Conservation (phyloP, 2,797 vertebrate genomes). For the Propithecus perrieri region DNA sequence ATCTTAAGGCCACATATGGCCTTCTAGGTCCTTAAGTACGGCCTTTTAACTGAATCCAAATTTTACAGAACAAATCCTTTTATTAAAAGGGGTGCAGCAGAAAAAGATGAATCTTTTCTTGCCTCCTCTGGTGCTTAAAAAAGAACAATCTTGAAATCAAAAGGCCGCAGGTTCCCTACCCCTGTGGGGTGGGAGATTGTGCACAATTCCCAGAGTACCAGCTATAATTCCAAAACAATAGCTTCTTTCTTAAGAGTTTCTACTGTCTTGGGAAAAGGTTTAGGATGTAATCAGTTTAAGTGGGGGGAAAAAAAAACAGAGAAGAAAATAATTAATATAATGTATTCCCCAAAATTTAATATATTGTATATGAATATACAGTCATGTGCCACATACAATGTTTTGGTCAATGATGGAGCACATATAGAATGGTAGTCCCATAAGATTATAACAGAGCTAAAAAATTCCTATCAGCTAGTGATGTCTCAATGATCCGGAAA, state of each 20-base stretch:
- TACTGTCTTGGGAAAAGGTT: conserved; percentile 27
- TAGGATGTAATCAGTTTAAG: neutral
- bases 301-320: neutral
- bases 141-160: too few relatives aligned
- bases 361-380: neutral
- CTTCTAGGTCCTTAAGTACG: too few relatives aligned
- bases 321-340: conserved; percentile 5
- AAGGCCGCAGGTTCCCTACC: too few relatives aligned
- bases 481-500: neutral
- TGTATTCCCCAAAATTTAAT: neutral
- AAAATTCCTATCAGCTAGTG: neutral
- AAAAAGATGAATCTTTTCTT: too few relatives aligned
- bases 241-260: neutral
- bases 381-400: too few relatives aligned
- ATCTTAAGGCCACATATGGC: too few relatives aligned
- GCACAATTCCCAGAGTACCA: neutral
- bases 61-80: too few relatives aligned
- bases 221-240: conserved; percentile 19
- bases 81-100: too few relatives aligned
- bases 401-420: neutral
- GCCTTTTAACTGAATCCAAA: too few relatives aligned
- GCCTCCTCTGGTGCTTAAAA: too few relatives aligned
- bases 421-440: neutral
- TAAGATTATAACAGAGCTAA: neutral
- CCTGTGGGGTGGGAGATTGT: neutral